Evolutionary conservation across 2,797 vertebrate genomes (phyloP).

Genomic region (Tauraco hartlaubi): DNA sequence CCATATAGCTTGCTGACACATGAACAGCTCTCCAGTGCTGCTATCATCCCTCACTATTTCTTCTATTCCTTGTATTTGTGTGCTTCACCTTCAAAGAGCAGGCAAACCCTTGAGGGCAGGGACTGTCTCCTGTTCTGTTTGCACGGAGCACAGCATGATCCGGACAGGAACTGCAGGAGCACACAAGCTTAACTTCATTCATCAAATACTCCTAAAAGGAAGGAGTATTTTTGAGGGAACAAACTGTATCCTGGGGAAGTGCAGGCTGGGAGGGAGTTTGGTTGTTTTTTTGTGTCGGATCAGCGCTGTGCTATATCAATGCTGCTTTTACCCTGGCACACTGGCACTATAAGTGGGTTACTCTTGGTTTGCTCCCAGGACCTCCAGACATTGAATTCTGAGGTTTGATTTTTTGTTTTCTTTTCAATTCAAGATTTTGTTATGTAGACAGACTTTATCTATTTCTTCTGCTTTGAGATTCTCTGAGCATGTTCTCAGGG

Average conservation of each 20-base stretch:
- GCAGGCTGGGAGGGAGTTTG: too few relatives aligned
- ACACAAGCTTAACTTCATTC: background rate
- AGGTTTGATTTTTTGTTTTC: background rate
- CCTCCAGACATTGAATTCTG: background rate
- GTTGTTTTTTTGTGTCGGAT: background rate
- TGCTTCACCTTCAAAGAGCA: background rate
- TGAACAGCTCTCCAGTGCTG: background rate
- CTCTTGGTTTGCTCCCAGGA: background rate
- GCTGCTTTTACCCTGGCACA: background rate
- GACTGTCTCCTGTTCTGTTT: background rate
- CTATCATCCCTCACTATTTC: background rate
- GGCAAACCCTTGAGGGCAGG: background rate
- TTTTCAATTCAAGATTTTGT: background rate
- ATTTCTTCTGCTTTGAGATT: background rate
- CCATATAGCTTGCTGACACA: background rate
- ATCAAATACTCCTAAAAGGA: background rate
- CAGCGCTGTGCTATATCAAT: background rate
- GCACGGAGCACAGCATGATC: background rate
- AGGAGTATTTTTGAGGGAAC: background rate
- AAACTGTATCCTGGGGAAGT: background rate
- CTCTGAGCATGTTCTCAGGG: background rate
- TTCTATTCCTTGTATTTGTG: background rate
- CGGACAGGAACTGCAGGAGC: background rate
- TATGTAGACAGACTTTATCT: background rate
- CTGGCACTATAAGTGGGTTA: background rate